phyloP scores from a whole-genome alignment of 1,140 invertebrate species.

The Cotesia typhae region DNA sequence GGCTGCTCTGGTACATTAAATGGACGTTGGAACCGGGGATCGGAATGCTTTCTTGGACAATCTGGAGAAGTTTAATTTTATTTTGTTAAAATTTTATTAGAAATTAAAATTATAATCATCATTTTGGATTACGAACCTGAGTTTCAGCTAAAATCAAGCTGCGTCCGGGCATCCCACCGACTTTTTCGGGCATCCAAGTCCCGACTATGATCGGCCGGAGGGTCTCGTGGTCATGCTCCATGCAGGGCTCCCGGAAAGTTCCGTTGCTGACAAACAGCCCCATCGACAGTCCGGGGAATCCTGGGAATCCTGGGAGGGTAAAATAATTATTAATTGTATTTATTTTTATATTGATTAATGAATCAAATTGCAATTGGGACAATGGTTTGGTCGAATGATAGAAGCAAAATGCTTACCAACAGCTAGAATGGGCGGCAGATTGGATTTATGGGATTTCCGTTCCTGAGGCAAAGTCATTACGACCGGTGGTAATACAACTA shows the following conservation, averaged over 20 bases:
- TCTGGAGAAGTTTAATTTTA: constrained; percentile 68
- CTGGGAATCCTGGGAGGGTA: constrained; percentile 45
- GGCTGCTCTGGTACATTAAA: constrained; percentile 91
- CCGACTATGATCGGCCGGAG: constrained; percentile 83
- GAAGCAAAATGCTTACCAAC: constrained; percentile 53
- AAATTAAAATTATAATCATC: neutral
- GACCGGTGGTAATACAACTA: constrained; percentile 87
- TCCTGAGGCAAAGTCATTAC: constrained; percentile 86
- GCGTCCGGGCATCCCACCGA: constrained; percentile 82
- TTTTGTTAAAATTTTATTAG: neutral
- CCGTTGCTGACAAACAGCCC: constrained; percentile 67
- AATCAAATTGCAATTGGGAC: no score
- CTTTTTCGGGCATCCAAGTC: constrained; percentile 85
- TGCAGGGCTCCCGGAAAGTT: constrained; percentile 68
- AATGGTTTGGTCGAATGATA: constrained; percentile 24
- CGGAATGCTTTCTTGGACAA: constrained; percentile 91
- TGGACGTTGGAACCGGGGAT: constrained; percentile 93
- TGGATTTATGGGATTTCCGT: constrained; percentile 67
- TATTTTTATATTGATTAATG: constrained; percentile 19
- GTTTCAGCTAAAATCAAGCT: constrained; percentile 88
- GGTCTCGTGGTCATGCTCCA: constrained; percentile 85
- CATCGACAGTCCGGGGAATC: constrained; percentile 72
- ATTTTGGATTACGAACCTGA: constrained; percentile 66
- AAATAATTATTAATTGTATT: constrained; percentile 40
- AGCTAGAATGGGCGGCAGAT: constrained; percentile 58